Evolutionary conservation across 2,797 vertebrate species (phyloP), one percentile per base, ranked within the genome.

Genomic region (Melanogrammus aeglefinus): DNA sequence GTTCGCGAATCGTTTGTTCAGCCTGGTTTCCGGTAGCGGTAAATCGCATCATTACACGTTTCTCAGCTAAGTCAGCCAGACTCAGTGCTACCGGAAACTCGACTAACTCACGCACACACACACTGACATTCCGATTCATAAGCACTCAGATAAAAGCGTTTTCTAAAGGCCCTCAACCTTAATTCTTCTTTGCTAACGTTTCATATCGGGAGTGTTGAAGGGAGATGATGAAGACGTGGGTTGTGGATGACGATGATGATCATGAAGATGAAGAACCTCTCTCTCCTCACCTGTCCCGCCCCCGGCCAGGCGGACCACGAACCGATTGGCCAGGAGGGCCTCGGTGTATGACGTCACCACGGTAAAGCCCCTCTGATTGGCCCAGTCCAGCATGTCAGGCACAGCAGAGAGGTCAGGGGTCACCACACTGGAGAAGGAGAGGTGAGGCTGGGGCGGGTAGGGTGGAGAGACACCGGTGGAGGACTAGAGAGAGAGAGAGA

Each of bases 311-410:
- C 78, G 87, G 86, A 96, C 86, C 84, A 92, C 90, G 76, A 96
- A 94, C 80, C 91, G 90, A 91, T 96, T 96, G 86, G 94, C 94
- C 84, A 93, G 88, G 77, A 93, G 86, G 1, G 94, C 95, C 85
- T 95, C 94, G 0, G 95, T 94, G 82, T 94, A 96, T 8, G 95
- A 95, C n/a, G 92, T 93, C 84, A 94, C 87, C 4, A 51, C 44
- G 27, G 81, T 21, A 84, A 90, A 92, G 69, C 92, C 90, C 2
- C 79, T 91, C 76, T 90, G 79, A 21, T 69, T 75, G 75, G 93
- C 89, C 93, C 94, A 95, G 29, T 77, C 12, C 0, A 94, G 84
- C 31, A 93, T 90, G 81, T 95, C 90, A 2, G 88, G 74, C 29
- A 82, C 76, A 39, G 79, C 79, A 63, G 90, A 88, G 76, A 95